Percentiles rank a stretch among this genome's conserved stretches.
phyloP scores from a whole-genome alignment of 2,113 vertebrate species.

The Gambusia affinis region DNA sequence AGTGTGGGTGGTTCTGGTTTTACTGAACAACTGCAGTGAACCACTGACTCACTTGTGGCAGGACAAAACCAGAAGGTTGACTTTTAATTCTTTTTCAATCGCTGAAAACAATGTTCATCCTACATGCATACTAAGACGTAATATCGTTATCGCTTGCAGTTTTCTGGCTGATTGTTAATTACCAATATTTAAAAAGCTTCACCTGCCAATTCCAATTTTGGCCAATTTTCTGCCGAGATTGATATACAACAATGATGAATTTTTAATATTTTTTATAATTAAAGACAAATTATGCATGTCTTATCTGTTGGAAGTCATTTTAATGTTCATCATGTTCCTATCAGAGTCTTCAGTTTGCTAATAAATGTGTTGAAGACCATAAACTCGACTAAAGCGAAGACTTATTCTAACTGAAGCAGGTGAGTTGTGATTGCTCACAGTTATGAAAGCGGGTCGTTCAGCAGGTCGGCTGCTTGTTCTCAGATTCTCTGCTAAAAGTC shows the following conservation, averaged over 20 bases:
- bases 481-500: background rate
- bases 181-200: too few relatives aligned
- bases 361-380: background rate
- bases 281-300: background rate
- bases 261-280: background rate
- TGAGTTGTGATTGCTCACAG: background rate
- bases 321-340: background rate
- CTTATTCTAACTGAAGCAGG: background rate
- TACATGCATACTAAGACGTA: background rate
- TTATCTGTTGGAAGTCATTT: background rate
- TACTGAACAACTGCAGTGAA: slow-evolving; percentile 1
- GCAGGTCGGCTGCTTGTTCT: background rate
- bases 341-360: background rate
- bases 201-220: too few relatives aligned
- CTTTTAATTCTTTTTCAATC: background rate
- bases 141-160: too few relatives aligned
- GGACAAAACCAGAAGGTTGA: background rate
- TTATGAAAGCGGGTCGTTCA: background rate
- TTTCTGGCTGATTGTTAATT: too few relatives aligned
- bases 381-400: background rate
- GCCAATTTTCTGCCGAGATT: too few relatives aligned
- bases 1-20: slow-evolving; percentile 12
- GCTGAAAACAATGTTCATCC: background rate
- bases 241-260: background rate
- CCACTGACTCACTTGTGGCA: slow-evolving; percentile 6